Evolutionary conservation across 2,113 vertebrate species (phyloP).

Genomic region (Trochalopteron elliotii): DNA sequence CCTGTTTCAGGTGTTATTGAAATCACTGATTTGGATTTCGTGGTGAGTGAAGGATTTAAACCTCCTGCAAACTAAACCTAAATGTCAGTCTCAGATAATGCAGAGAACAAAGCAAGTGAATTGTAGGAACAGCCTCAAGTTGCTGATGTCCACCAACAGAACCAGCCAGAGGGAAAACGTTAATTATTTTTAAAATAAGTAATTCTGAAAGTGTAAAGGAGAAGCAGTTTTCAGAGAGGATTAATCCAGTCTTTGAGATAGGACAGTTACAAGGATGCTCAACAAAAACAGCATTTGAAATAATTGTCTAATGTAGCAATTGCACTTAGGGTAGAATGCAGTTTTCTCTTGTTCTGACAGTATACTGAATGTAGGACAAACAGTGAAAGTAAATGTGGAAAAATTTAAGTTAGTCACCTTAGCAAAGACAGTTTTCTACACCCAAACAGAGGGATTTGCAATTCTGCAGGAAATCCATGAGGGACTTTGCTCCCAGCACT

Average conservation of each 20-base stretch:
- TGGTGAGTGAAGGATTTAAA: not conserved
- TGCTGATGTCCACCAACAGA: not conserved
- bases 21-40: not conserved
- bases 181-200: not conserved
- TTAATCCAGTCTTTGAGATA: not conserved
- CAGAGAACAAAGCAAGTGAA: not conserved
- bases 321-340: not conserved
- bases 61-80: not conserved
- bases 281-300: not conserved
- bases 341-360: not conserved
- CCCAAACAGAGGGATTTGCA: not conserved
- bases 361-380: not conserved
- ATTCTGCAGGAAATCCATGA: accelerated
- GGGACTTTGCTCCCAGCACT: not conserved
- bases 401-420: not conserved
- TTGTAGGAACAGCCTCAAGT: not conserved
- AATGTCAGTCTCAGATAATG: not conserved
- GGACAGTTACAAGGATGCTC: not conserved
- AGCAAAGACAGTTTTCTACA: not conserved
- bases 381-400: not conserved
- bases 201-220: not conserved
- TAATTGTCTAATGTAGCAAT: not conserved
- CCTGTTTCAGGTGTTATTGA: not conserved
- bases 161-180: not conserved
- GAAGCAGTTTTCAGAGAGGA: not conserved